Conservation (phyloP, 2,113 vertebrate species). For the Tetrax tetrax region DNA sequence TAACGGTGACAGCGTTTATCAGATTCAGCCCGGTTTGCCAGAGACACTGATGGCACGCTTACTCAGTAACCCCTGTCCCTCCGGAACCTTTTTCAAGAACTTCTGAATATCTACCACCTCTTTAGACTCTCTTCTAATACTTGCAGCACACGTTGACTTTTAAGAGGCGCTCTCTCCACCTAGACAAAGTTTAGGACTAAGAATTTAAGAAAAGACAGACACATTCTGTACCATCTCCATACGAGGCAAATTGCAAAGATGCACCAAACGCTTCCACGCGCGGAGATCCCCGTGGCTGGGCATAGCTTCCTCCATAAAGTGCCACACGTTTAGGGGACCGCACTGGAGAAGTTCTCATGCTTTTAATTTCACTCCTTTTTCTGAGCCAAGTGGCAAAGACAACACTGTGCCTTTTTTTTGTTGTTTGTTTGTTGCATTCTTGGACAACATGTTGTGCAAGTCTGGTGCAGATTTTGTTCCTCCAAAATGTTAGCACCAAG, state of each 20-base stretch:
- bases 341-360: neutral
- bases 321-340: neutral
- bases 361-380: neutral
- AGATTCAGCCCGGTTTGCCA: neutral
- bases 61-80: neutral
- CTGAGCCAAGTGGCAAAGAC: neutral
- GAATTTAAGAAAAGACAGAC: neutral
- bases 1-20: neutral
- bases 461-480: neutral
- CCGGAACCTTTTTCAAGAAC: neutral
- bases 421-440: neutral
- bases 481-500: neutral
- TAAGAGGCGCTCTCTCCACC: neutral
- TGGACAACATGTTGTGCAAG: neutral
- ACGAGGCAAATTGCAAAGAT: neutral
- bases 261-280: neutral
- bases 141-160: neutral
- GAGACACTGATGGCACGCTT: fast-evolving
- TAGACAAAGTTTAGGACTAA: neutral
- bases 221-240: neutral
- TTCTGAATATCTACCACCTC: neutral
- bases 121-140: neutral
- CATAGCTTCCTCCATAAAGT: neutral
- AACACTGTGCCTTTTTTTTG: fast-evolving
- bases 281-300: neutral